These are phyloP conservation scores for Motacilla alba DNA, from an alignment of 2,113 vertebrate genomes.

Conservation along the genomic window DNA sequence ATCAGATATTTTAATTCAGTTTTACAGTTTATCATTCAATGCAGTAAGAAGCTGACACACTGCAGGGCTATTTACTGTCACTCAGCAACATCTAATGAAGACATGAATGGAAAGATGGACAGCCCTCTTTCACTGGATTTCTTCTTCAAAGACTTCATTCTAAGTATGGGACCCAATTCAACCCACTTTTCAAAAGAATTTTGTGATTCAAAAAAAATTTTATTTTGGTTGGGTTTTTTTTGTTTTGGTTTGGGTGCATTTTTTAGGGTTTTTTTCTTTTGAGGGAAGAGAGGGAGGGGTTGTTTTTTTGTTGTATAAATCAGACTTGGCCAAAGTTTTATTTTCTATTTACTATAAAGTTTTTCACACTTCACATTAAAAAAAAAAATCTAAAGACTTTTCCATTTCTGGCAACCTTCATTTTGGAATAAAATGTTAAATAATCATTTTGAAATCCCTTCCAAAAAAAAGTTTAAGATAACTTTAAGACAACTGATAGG, in stretches of 20 bases:
- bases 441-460: background rate
- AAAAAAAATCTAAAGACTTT: background rate
- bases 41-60: conserved; percentile 33
- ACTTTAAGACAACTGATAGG: background rate
- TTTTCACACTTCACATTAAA: background rate
- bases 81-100: conserved; percentile 52
- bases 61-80: conserved; percentile 35
- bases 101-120: conserved; percentile 11
- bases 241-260: background rate
- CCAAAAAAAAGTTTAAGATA: background rate
- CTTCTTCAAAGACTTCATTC: background rate
- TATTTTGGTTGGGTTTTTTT: background rate
- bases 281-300: rapidly evolving
- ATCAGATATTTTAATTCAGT: background rate
- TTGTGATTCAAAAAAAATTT: background rate
- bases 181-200: background rate
- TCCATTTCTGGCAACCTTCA: background rate
- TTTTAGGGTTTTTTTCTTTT: background rate
- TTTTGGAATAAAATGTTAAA: background rate
- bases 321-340: background rate
- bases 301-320: background rate
- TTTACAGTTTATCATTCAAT: background rate
- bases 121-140: conserved; percentile 48
- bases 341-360: background rate
- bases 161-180: background rate